Percentiles rank a stretch among this genome's conserved stretches.
Evolutionary conservation across 2,113 vertebrate species (phyloP).

Genomic region (Chionomys nivalis): DNA sequence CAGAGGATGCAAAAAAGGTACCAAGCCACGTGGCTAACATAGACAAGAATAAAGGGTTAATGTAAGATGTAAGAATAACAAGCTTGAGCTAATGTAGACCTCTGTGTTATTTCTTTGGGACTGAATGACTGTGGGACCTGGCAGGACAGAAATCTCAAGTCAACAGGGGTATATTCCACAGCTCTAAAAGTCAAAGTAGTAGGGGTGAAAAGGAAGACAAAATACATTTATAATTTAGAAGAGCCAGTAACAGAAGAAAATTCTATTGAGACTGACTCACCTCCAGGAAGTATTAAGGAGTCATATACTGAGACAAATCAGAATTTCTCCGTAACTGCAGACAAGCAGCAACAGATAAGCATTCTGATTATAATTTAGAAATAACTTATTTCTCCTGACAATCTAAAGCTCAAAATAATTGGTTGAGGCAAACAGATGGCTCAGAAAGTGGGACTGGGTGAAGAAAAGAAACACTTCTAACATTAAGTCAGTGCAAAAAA

Average conservation of each 20-base stretch:
- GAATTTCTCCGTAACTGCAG: slow-evolving; percentile 47
- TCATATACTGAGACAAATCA: neutral
- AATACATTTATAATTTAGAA: slow-evolving; percentile 41
- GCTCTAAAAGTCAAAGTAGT: neutral
- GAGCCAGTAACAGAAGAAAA: slow-evolving; percentile 47
- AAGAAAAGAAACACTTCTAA: neutral
- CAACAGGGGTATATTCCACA: neutral
- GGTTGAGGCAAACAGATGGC: slow-evolving; percentile 27
- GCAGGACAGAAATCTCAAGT: too few relatives aligned
- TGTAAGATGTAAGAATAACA: too few relatives aligned
- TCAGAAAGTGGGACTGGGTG: neutral
- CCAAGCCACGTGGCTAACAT: too few relatives aligned
- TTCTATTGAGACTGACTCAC: slow-evolving; percentile 20
- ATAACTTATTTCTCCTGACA: slow-evolving; percentile 49
- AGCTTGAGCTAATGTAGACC: too few relatives aligned
- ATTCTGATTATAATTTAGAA: slow-evolving; percentile 49
- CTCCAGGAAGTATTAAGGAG: neutral
- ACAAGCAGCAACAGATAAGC: slow-evolving; percentile 27
- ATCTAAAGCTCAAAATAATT: slow-evolving; percentile 47
- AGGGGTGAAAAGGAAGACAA: neutral
- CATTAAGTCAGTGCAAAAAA: neutral
- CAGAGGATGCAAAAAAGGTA: too few relatives aligned
- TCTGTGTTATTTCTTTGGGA: too few relatives aligned
- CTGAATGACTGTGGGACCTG: too few relatives aligned
- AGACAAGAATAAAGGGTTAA: too few relatives aligned